Evolutionary conservation across 2,797 vertebrate genomes (phyloP), one percentile per base, ranked within the genome.

Genomic region (Percopsis omiscomaycus): DNA sequence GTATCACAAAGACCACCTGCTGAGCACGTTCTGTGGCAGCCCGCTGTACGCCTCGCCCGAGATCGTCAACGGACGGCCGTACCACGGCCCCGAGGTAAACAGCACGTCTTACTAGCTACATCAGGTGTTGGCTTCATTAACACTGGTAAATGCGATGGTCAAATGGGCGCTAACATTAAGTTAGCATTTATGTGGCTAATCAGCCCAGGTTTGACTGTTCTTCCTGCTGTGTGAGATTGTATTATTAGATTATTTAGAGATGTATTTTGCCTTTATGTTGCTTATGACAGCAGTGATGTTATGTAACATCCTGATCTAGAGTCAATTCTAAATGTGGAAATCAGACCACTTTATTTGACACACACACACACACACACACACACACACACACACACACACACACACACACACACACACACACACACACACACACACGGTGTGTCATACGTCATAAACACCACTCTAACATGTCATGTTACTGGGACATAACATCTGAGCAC

Each of bases 1-100:
- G 64, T 99, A 97, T 85, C 96, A 98, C 74, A 98, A 98, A 82
- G 98, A 99, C 91, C 97, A 96, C 81, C 94, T 98, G 86, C 91
- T 99, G 74, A 97, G 98, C 83, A 99, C 98, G 0, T 99, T 99
- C 86, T 99, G 98, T 28, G 98, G 98, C 61, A 99, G 98, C 66
- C 98, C 98, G 0, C 93, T 99, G 14, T 99, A 99, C 8, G 98
- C 98, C 16, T 99, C 98, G 60, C 98, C 98, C 14, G 98, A 99
- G 91, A 99, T 99, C 48, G 97, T 99, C 84, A 99, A 99, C 64
- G 98, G 98, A 78, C 94, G 95, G 86, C 98, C 98, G 4, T 99
- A 99, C 82, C 93, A 87, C 66, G 98, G 98, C 73, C 98, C 98
- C 49, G 98, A 99, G 95, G 98, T 99, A 85, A 86, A 65, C 2